These are phyloP conservation scores for Lophotis ruficrista DNA, from an alignment of 2,113 vertebrate genomes.

Conservation along the genomic window DNA sequence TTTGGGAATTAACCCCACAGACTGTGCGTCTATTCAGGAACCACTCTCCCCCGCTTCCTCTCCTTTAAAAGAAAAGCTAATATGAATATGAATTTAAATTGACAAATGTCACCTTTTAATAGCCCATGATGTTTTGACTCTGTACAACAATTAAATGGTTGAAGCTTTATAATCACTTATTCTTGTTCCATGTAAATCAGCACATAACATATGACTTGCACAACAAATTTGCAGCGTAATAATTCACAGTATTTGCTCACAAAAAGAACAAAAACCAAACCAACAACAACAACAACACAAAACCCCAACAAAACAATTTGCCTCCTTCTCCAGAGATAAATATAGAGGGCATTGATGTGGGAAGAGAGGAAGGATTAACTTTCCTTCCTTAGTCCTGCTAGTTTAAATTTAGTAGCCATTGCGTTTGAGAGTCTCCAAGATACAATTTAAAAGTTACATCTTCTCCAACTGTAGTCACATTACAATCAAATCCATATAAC, in stretches of 20 bases:
- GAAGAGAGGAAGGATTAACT: background rate
- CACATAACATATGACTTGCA: accelerated
- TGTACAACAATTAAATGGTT: background rate
- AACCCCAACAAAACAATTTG: background rate
- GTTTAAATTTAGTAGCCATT: background rate
- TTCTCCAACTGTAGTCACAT: background rate
- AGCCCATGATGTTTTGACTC: background rate
- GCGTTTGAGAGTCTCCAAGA: background rate
- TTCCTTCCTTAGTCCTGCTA: background rate
- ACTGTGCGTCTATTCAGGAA: background rate
- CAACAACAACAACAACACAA: background rate
- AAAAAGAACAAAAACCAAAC: background rate
- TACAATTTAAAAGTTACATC: background rate
- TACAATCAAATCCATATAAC: background rate
- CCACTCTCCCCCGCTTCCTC: background rate
- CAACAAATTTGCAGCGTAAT: background rate
- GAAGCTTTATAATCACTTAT: background rate
- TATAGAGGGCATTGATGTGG: background rate
- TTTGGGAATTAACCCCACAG: background rate
- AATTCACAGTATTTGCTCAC: background rate
- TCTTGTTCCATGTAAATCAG: background rate
- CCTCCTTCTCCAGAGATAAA: background rate
- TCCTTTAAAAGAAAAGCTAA: background rate
- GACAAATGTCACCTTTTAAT: background rate
- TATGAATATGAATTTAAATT: background rate